phyloP scores from a whole-genome alignment of 2,888 invertebrate species.

The Hemaris fuciformis region DNA sequence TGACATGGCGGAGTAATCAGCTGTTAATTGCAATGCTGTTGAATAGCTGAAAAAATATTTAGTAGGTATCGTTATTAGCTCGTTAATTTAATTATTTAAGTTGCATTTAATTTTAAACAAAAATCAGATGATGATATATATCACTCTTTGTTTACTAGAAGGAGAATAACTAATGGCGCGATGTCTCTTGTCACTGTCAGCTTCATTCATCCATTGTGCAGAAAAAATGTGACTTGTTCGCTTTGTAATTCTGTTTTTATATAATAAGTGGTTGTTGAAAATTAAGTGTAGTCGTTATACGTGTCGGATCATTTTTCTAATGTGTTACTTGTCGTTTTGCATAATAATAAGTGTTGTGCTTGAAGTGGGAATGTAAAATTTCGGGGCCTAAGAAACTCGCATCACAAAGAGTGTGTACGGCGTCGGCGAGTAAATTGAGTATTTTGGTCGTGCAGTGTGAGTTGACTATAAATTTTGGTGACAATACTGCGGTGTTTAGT shows the following conservation, averaged over 20 bases:
- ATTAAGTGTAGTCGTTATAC: slow-evolving; percentile 51
- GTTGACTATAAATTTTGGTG: slow-evolving; percentile 38
- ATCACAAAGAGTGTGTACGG: slow-evolving; percentile 72
- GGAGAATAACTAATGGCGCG: slow-evolving; percentile 73
- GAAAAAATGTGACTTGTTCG: slow-evolving; percentile 78
- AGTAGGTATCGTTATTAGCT: slow-evolving; percentile 33
- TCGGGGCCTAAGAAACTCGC: slow-evolving; percentile 53
- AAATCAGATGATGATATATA: neutral
- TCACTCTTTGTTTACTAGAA: slow-evolving; percentile 8
- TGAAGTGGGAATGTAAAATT: slow-evolving; percentile 17
- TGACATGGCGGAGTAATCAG: slow-evolving; percentile 77
- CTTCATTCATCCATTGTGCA: slow-evolving; percentile 78
- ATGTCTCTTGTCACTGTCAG: slow-evolving; percentile 77
- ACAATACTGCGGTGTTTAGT: slow-evolving; percentile 32
- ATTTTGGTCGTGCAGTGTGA: slow-evolving; percentile 56
- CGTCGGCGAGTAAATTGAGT: slow-evolving; percentile 61
- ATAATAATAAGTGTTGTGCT: slow-evolving; percentile 29
- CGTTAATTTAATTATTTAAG: slow-evolving; percentile 33
- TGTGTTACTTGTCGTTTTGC: slow-evolving; percentile 40
- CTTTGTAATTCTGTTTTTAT: slow-evolving; percentile 69
- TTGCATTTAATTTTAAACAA: slow-evolving; percentile 1
- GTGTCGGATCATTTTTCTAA: slow-evolving; percentile 45
- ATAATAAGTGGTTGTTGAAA: slow-evolving; percentile 58
- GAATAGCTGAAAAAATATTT: slow-evolving; percentile 46
- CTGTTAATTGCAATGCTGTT: slow-evolving; percentile 75